Evolutionary conservation across 2,888 invertebrate species (phyloP).

Genomic region (Drosophila paranaensis): DNA sequence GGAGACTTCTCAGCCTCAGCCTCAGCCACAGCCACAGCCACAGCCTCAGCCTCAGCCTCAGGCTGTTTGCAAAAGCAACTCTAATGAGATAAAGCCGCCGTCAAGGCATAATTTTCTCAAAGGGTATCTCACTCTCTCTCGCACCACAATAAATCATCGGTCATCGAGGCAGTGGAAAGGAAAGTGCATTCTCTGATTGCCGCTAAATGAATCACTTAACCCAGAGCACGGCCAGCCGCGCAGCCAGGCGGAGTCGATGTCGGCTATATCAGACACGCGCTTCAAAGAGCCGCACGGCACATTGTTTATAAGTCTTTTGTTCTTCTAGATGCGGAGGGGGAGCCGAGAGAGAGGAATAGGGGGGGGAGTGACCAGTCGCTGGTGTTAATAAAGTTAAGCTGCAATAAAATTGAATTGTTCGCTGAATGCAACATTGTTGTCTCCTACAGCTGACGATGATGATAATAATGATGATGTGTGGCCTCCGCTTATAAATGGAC

Average conservation of each 20-base stretch:
- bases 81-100: constrained; percentile 78
- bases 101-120: constrained; percentile 57
- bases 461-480: constrained; percentile 37
- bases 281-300: constrained; percentile 70
- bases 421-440: constrained; percentile 61
- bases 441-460: constrained; percentile 13
- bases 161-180: constrained; percentile 49
- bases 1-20: constrained; percentile 57
- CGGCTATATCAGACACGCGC: constrained; percentile 72
- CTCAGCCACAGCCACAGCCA: constrained; percentile 2
- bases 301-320: constrained; percentile 49
- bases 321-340: constrained; percentile 15
- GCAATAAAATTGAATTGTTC: constrained; percentile 79
- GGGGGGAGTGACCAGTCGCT: constrained; percentile 10
- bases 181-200: constrained; percentile 80
- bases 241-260: constrained; percentile 40
- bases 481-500: constrained; percentile 23
- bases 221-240: constrained; percentile 38
- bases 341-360: background rate
- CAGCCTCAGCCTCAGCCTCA: background rate
- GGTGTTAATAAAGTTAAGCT: constrained; percentile 77
- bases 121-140: constrained; percentile 36
- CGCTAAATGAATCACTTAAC: constrained; percentile 79
- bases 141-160: constrained; percentile 70
- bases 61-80: constrained; percentile 54